phyloP scores from a whole-genome alignment of 2,797 vertebrate species.

The Pipistrellus pygmaeus region DNA sequence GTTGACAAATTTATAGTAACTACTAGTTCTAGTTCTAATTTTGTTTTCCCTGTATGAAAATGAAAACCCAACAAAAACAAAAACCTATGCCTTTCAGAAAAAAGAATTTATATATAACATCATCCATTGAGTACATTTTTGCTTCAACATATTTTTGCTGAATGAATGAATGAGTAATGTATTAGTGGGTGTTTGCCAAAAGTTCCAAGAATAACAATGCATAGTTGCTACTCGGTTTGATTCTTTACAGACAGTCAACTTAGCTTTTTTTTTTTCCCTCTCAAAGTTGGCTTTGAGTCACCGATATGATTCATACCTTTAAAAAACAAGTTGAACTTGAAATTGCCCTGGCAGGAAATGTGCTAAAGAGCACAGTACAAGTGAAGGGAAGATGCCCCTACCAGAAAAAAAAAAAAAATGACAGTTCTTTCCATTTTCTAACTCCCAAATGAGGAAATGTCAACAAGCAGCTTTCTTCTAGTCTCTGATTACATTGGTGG shows the following conservation, averaged over 20 bases:
- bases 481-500: not conserved
- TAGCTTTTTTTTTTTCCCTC: not conserved
- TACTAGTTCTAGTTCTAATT: conserved; percentile 51
- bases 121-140: conserved; percentile 32
- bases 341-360: conserved; percentile 68
- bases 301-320: conserved; percentile 72
- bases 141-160: conserved; percentile 59
- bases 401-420: not conserved
- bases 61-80: not conserved
- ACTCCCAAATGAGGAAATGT: not conserved
- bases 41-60: not conserved
- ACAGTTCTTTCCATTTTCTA: conserved; percentile 6
- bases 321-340: conserved; percentile 75
- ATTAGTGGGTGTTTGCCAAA: conserved; percentile 54
- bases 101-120: not conserved
- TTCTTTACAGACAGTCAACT: conserved; percentile 43
- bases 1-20: conserved; percentile 15
- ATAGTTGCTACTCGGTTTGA: conserved; percentile 30
- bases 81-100: conserved; percentile 27
- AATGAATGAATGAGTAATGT: conserved; percentile 55
- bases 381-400: not conserved
- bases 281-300: conserved; percentile 71
- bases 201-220: conserved; percentile 50
- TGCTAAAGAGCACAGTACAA: conserved; percentile 29
- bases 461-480: conserved; percentile 1